A percentile compares a stretch with the other conserved stretches of the same genome.
Evolutionary conservation across 2,888 invertebrate genomes (phyloP).

Genomic region (Drosophila koepferae): DNA sequence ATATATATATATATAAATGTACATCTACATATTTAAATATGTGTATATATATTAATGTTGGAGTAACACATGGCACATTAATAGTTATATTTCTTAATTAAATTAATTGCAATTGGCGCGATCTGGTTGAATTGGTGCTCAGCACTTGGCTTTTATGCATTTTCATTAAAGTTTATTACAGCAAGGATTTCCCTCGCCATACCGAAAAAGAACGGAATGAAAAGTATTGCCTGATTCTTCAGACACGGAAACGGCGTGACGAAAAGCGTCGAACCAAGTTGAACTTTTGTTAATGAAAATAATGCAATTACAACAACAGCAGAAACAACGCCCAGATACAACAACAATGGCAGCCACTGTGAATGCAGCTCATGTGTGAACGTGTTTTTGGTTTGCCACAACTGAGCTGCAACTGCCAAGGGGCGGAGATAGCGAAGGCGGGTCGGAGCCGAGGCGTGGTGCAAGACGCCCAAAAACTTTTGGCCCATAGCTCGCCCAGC

Average conservation of each 20-base stretch:
- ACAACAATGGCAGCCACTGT: slow-evolving; percentile 20
- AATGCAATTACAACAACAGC: slow-evolving; percentile 68
- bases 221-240: slow-evolving; percentile 43
- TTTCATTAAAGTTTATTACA: slow-evolving; percentile 74
- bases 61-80: slow-evolving; percentile 34
- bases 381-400: slow-evolving; percentile 71
- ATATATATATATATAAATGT: slow-evolving; percentile 2
- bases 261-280: slow-evolving; percentile 46
- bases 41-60: background rate
- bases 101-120: slow-evolving; percentile 63
- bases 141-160: slow-evolving; percentile 42
- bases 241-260: slow-evolving; percentile 19
- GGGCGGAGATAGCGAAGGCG: background rate
- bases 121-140: slow-evolving; percentile 38
- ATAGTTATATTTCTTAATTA: slow-evolving; percentile 63
- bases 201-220: background rate
- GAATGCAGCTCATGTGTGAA: slow-evolving; percentile 74
- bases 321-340: background rate
- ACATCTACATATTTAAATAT: background rate
- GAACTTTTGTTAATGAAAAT: slow-evolving; percentile 79
- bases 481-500: slow-evolving; percentile 7
- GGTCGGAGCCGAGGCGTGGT: background rate
- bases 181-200: slow-evolving; percentile 7
- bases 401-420: slow-evolving; percentile 33
- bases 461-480: slow-evolving; percentile 52